Base-by-base conservation (phyloP, 2,888 invertebrate genomes). In the Tanaodytes sp. region DNA sequence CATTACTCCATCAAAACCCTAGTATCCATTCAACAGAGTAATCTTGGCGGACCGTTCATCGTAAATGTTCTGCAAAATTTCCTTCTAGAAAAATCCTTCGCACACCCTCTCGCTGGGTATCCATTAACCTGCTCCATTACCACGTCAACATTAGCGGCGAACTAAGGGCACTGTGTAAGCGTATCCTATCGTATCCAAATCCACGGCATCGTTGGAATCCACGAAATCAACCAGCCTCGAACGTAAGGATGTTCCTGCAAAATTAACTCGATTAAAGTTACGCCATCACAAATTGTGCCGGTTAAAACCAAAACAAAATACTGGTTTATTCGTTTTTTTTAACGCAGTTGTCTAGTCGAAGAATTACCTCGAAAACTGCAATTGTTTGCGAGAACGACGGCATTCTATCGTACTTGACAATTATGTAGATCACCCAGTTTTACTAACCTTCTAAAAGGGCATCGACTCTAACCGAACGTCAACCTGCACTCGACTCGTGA, bases 1-100 rank as follows among this genome's bases (percentile, higher is more conserved):
- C 84, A 84, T 84, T 78, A 82, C 84, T 84, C 84, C 84, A 84
- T 85, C 79, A 80, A 83, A 82, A 81, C 63, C 39, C 49, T 48
- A 43, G 55, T 55, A 45, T 33, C 42, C 58, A 54, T 59, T 33
- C 62, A 58, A 48, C 58, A 63, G 68, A 68, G 45, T 33, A 42
- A n/a, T 20, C 20, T 11, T 23, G 31, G 33, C 23, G 33, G 18
- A 8, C 15, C 15, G 5, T 19, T 16, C 42, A 58, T 58, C 14
- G 12, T 12, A 33, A 33, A 33, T 8, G 23, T n/a, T n/a, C n/a
- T n/a, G n/a, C n/a, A n/a, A n/a, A n/a, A n/a, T n/a, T n/a, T n/a
- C n/a, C n/a, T n/a, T 23, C 23, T 23, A 23, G 23, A 23, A 23
- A 23, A 23, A 4, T 23, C 23, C 23, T 23, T 1, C 23, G 23